phyloP scores from a whole-genome alignment of 2,113 vertebrate species.

The Lasiurus borealis region DNA sequence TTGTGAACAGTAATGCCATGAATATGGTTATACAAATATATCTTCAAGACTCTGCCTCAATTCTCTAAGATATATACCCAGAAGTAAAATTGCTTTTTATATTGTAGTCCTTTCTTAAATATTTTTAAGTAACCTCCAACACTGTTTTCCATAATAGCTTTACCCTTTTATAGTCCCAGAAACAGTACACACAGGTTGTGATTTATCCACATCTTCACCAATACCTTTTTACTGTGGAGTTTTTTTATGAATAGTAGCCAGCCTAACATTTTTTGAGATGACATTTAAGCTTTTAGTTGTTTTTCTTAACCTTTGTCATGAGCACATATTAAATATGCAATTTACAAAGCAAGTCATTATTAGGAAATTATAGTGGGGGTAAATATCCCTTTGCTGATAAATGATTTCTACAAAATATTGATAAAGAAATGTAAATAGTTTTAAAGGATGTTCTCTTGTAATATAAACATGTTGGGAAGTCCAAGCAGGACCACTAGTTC shows the following conservation, averaged over 20 bases:
- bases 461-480: background rate
- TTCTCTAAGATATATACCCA: background rate
- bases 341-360: background rate
- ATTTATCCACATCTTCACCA: background rate
- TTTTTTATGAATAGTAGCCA: background rate
- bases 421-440: background rate
- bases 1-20: background rate
- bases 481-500: slow-evolving; percentile 69
- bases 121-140: background rate
- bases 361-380: background rate
- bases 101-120: background rate
- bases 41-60: background rate
- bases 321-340: background rate
- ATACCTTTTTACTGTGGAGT: background rate
- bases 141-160: background rate
- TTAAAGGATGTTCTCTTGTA: background rate
- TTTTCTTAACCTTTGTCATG: background rate
- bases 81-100: background rate
- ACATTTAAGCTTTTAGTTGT: background rate
- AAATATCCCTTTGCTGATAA: background rate
- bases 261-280: background rate
- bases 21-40: background rate
- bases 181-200: background rate
- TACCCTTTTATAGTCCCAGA: background rate
- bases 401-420: background rate